Conservation (phyloP, 2,888 invertebrate species). For the Coelopa pilipes region DNA sequence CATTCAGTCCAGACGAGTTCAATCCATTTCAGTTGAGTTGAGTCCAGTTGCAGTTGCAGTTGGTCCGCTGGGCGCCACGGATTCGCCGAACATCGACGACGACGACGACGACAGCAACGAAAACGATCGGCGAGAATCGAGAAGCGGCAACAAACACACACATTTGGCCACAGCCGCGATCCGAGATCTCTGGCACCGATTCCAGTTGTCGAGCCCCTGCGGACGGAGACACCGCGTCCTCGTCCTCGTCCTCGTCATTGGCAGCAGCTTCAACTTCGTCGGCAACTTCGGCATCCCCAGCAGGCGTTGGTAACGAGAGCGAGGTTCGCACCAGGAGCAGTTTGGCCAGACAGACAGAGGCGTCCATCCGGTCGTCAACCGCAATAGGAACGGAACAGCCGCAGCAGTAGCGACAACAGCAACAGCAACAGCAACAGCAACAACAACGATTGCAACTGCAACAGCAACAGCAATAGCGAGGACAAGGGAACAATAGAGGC, state of each 20-base stretch:
- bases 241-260: constrained; percentile 13
- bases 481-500: constrained; percentile 3
- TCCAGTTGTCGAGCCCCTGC: not conserved
- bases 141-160: constrained; percentile 28
- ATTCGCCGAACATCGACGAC: constrained; percentile 36
- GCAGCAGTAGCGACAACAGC: constrained; percentile 4
- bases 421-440: constrained; percentile 27
- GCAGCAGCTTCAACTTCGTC: not conserved
- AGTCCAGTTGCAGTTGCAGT: constrained; percentile 32
- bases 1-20: constrained; percentile 21
- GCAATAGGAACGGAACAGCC: not conserved
- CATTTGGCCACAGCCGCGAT: constrained; percentile 26
- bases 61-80: constrained; percentile 24
- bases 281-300: not conserved
- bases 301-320: not conserved
- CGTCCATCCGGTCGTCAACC: not conserved
- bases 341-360: not conserved
- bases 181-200: constrained; percentile 1
- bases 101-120: constrained; percentile 38
- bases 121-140: constrained; percentile 39
- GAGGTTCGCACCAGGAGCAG: no score
- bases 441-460: constrained; percentile 30
- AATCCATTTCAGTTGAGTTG: constrained; percentile 29
- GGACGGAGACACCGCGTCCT: not conserved
- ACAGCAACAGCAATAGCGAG: constrained; percentile 31